Evolutionary conservation across 2,888 invertebrate species (phyloP).

Genomic region (Microplitis deprimator): DNA sequence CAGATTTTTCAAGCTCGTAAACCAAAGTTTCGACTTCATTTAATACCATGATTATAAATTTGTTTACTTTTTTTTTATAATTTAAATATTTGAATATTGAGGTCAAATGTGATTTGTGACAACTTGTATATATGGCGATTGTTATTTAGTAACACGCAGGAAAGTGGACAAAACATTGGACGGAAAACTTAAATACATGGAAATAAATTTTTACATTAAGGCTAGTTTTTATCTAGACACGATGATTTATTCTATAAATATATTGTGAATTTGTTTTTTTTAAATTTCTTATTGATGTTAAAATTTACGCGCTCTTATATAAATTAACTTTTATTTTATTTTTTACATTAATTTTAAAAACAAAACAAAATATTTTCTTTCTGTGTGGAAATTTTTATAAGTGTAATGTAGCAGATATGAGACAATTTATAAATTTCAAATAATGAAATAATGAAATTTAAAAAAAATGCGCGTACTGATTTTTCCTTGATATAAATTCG

Average conservation of each 20-base stretch:
- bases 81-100: neutral
- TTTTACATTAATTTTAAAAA: no score
- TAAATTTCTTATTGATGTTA: neutral
- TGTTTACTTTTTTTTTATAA: neutral
- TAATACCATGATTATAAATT: conserved; percentile 55
- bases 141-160: neutral
- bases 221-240: neutral
- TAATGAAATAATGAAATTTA: no score
- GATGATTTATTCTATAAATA: neutral
- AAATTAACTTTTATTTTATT: no score
- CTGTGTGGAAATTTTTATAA: no score
- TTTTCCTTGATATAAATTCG: no score
- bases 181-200: neutral
- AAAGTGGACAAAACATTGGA: neutral
- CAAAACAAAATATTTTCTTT: no score
- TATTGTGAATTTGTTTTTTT: neutral
- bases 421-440: no score
- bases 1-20: conserved; percentile 61
- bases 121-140: neutral
- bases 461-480: no score
- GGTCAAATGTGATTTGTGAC: neutral
- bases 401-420: no score
- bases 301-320: no score
- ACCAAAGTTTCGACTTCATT: conserved; percentile 61
- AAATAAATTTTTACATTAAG: neutral